phyloP scores from a whole-genome alignment of 2,797 vertebrate species.

The Lepilemur septentrionalis region DNA sequence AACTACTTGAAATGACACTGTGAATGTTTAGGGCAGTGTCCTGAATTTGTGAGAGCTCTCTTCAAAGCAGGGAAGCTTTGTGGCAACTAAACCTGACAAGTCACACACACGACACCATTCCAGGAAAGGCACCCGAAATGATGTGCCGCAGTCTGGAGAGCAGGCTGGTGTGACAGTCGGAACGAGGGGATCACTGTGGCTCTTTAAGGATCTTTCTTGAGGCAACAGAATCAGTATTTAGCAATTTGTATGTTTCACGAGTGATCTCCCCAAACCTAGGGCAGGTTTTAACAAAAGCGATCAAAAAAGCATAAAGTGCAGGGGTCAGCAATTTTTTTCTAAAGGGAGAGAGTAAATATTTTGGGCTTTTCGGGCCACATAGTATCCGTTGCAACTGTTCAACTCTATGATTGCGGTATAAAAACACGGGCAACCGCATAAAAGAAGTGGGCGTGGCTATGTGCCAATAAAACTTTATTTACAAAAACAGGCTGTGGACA shows the following conservation, averaged over 20 bases:
- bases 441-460: neutral
- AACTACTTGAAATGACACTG: neutral
- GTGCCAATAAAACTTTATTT: neutral
- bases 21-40: neutral
- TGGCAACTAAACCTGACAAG: constrained; percentile 51
- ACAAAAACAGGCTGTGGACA: neutral
- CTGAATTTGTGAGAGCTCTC: neutral
- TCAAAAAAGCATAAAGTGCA: neutral
- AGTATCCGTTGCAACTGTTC: neutral
- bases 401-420: neutral
- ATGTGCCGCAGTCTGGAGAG: neutral
- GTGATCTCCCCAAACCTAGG: neutral
- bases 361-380: neutral
- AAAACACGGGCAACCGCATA: neutral
- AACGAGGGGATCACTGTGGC: neutral
- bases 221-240: neutral
- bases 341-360: neutral
- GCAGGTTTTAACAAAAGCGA: neutral
- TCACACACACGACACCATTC: neutral
- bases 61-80: constrained; percentile 40
- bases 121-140: constrained; percentile 51
- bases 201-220: constrained; percentile 36
- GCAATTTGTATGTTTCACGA: neutral
- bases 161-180: constrained; percentile 38
- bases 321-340: neutral